Conservation (phyloP, 2,888 invertebrate genomes). For the Pachycephus smyrnensis region DNA sequence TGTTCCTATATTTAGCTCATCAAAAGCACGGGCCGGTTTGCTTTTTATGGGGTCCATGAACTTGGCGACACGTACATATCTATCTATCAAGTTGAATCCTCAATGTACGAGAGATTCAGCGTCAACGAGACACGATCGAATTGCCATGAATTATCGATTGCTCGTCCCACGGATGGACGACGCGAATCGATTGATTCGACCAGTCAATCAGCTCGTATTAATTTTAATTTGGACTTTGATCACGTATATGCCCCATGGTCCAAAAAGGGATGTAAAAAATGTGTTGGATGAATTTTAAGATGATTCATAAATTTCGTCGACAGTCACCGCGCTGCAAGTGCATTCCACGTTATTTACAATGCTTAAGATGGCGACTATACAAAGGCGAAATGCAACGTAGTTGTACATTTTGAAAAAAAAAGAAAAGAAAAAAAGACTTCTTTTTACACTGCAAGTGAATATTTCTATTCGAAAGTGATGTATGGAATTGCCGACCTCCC, state of each 20-base stretch:
- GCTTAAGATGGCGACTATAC: no score
- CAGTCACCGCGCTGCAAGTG: no score
- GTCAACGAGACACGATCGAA: conserved; percentile 26
- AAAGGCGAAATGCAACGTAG: no score
- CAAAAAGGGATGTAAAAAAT: no score
- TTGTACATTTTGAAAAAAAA: no score
- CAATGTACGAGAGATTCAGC: conserved; percentile 28
- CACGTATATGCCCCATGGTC: no score
- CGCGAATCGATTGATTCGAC: conserved; percentile 12
- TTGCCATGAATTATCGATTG: conserved; percentile 32
- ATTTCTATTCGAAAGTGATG: conserved; percentile 8
- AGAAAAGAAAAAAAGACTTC: neutral
- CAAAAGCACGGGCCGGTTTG: conserved; percentile 1
- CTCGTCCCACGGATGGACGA: conserved; percentile 11
- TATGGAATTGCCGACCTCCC: conserved; percentile 11
- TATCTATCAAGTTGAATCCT: no score
- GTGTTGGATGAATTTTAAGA: no score
- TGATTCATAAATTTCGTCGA: no score
- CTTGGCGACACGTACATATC: conserved; percentile 23
- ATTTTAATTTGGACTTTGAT: no score
- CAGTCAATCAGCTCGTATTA: conserved; percentile 8
- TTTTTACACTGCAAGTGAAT: conserved; percentile 3
- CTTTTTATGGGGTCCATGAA: conserved; percentile 39
- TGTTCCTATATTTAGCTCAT: neutral
- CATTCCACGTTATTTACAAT: no score